Conservation (phyloP, 2,888 invertebrate genomes). For the Xylota sylvarum region DNA sequence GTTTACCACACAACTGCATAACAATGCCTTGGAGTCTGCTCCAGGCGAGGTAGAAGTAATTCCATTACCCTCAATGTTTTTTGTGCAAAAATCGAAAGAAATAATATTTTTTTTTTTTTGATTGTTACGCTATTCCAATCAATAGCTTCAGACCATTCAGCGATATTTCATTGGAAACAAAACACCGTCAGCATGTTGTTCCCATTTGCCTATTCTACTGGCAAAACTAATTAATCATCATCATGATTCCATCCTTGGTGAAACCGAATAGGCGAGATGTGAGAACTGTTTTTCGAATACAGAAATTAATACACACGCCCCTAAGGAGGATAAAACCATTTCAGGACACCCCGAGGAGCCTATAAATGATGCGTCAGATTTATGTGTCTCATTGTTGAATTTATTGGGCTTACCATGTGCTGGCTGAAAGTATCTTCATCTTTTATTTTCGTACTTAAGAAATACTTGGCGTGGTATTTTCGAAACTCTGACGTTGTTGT, state of each 20-base stretch:
- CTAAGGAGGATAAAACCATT: background rate
- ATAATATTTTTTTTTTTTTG: background rate
- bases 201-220: background rate
- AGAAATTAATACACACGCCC: slow-evolving; percentile 1
- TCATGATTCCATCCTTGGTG: background rate
- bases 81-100: background rate
- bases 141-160: background rate
- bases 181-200: background rate
- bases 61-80: background rate
- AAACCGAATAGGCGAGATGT: background rate
- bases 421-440: background rate
- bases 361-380: slow-evolving; percentile 10
- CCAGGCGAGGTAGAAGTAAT: background rate
- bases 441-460: background rate
- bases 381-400: background rate
- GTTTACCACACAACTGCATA: background rate
- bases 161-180: slow-evolving; percentile 6
- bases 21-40: background rate
- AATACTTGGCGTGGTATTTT: no score
- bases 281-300: slow-evolving; percentile 1
- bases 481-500: no score
- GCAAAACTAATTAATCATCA: background rate
- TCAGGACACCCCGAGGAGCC: background rate
- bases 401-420: slow-evolving; percentile 9
- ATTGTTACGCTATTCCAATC: no score